phyloP scores from a whole-genome alignment of 2,113 vertebrate species.

The Bagarius yarrelli region DNA sequence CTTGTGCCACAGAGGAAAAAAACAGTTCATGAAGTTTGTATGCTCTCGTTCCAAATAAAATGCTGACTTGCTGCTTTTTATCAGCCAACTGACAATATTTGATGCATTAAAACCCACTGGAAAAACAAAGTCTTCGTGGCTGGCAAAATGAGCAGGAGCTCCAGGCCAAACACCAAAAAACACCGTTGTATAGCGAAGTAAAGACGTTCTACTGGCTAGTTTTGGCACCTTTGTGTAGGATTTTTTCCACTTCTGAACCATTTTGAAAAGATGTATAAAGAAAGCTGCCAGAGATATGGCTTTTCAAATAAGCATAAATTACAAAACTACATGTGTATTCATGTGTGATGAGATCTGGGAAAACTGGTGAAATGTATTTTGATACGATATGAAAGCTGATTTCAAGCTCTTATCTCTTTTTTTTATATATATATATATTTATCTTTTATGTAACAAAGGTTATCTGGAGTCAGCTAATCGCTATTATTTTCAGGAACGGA shows the following conservation, averaged over 20 bases:
- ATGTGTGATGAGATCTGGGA: neutral
- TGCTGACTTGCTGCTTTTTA: slow-evolving; percentile 34
- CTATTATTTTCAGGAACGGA: no score
- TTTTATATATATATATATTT: no score
- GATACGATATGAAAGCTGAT: no score
- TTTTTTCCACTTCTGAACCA: neutral
- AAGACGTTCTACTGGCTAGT: slow-evolving; percentile 1
- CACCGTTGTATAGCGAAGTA: slow-evolving; percentile 4
- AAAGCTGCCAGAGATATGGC: neutral
- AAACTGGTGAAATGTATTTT: no score
- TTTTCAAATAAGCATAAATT: neutral
- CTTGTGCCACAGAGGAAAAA: slow-evolving; percentile 27
- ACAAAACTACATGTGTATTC: neutral
- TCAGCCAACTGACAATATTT: slow-evolving; percentile 26
- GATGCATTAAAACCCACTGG: slow-evolving; percentile 35
- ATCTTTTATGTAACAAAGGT: no score
- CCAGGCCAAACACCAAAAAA: slow-evolving; percentile 30
- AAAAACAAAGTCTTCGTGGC: slow-evolving; percentile 34
- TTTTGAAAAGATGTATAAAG: neutral
- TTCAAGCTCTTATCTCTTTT: no score
- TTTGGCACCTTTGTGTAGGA: neutral
- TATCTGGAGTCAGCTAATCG: no score
- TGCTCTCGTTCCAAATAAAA: slow-evolving; percentile 34
- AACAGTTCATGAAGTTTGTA: slow-evolving; percentile 16
- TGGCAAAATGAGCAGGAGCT: slow-evolving; percentile 23